Evolutionary conservation across 2,888 invertebrate genomes (phyloP).

Genomic region (Lithophane ornitopus): DNA sequence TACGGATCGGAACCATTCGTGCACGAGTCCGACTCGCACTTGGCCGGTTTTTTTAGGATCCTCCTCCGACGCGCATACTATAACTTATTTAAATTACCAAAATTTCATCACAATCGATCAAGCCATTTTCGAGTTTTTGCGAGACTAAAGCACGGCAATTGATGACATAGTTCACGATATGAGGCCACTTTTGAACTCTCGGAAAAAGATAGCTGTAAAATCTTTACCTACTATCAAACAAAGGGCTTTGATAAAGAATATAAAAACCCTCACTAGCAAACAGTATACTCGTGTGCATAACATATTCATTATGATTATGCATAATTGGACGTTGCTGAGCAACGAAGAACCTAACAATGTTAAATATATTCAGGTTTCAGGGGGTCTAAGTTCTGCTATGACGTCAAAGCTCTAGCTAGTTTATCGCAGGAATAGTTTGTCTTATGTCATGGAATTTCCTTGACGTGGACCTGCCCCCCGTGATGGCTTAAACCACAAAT

Average conservation of each 20-base stretch:
- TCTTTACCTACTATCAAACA: not conserved
- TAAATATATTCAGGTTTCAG: constrained; percentile 13
- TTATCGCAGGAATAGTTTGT: not conserved
- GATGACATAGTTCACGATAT: not conserved
- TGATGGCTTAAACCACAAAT: no score
- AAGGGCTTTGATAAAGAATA: constrained; percentile 1
- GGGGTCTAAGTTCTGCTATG: not conserved
- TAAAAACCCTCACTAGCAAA: not conserved
- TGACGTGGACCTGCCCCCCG: no score
- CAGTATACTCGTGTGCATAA: constrained; percentile 1
- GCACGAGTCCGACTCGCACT: no score
- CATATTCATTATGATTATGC: constrained; percentile 31
- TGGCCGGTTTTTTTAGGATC: no score
- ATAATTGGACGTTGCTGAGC: constrained; percentile 29
- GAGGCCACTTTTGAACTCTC: not conserved
- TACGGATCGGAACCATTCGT: no score
- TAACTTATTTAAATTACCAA: no score
- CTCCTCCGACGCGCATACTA: no score
- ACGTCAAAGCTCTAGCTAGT: constrained; percentile 1
- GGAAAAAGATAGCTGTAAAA: not conserved
- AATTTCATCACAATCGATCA: no score
- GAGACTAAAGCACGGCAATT: no score
- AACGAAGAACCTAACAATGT: constrained; percentile 39
- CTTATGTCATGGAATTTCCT: not conserved
- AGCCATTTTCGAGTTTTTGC: no score